A percentile compares a stretch with the other conserved stretches of the same genome.
These are phyloP conservation scores for Cetoscarus ocellatus DNA, from an alignment of 2,797 vertebrate species.

Conservation along the genomic window DNA sequence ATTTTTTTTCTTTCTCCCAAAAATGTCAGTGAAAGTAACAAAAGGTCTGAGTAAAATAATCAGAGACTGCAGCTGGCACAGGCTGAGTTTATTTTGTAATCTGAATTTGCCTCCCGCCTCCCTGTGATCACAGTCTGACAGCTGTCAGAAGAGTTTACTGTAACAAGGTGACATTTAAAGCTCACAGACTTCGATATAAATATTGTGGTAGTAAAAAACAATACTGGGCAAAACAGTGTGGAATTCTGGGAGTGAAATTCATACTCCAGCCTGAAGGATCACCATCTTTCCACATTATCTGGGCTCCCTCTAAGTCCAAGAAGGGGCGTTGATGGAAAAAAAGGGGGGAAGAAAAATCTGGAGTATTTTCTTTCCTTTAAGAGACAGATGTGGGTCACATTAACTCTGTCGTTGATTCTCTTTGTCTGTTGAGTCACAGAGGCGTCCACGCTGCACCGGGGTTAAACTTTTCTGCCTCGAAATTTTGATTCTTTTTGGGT, in stretches of 20 bases:
- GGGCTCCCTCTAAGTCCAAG: conserved; percentile 74
- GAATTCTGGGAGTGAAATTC: conserved; percentile 65
- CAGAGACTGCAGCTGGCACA: not conserved
- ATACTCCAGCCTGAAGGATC: conserved; percentile 66
- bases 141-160: conserved; percentile 20
- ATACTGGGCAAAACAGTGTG: conserved; percentile 23
- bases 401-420: conserved; percentile 46
- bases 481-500: conserved; percentile 3
- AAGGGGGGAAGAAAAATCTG: conserved; percentile 20
- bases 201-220: conserved; percentile 28
- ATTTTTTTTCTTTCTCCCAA: conserved; percentile 2
- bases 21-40: conserved; percentile 1
- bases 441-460: conserved; percentile 3
- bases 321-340: conserved; percentile 80
- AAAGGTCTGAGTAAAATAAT: not conserved
- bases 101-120: not conserved
- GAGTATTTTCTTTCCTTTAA: conserved; percentile 66
- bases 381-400: conserved; percentile 73
- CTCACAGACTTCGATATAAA: conserved; percentile 10
- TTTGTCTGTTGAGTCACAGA: conserved; percentile 37
- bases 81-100: conserved; percentile 1
- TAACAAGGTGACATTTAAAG: conserved; percentile 4
- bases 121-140: conserved; percentile 2
- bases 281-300: conserved; percentile 82
- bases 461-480: conserved; percentile 5